These are phyloP conservation scores for Scleropages formosus DNA, from an alignment of 2,797 vertebrate genomes.

Conservation along the genomic window DNA sequence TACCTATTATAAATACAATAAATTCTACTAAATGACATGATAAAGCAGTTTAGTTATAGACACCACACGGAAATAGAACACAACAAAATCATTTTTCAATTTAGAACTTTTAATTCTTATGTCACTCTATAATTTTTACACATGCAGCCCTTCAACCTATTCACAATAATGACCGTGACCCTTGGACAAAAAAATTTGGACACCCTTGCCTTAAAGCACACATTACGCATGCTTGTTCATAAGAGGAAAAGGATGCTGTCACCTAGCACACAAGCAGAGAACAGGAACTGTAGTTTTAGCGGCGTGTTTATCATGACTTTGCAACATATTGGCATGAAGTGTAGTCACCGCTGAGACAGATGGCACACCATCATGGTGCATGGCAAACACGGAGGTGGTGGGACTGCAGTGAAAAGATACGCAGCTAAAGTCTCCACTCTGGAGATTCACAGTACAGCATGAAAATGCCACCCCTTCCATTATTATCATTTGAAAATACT, in stretches of 20 bases:
- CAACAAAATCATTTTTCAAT: no score
- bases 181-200: no score
- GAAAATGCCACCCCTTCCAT: constrained; percentile 14
- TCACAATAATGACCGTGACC: no score
- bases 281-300: constrained; percentile 46
- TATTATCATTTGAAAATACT: background rate
- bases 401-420: constrained; percentile 51
- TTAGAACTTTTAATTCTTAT: no score
- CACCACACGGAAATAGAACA: no score
- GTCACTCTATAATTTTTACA: no score
- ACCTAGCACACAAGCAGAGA: constrained; percentile 49
- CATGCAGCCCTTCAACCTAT: no score
- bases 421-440: constrained; percentile 44
- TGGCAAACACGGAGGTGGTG: constrained; percentile 62
- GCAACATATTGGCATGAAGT: constrained; percentile 68
- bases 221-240: background rate
- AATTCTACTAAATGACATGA: no score
- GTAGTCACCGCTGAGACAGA: constrained; percentile 69
- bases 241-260: constrained; percentile 36
- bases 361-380: constrained; percentile 76
- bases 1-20: no score
- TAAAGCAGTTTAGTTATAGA: no score
- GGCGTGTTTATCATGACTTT: constrained; percentile 67
- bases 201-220: no score
- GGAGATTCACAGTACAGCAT: background rate